Evolutionary conservation across 1,140 invertebrate genomes (phyloP).

Genomic region (Cydia strobilella): DNA sequence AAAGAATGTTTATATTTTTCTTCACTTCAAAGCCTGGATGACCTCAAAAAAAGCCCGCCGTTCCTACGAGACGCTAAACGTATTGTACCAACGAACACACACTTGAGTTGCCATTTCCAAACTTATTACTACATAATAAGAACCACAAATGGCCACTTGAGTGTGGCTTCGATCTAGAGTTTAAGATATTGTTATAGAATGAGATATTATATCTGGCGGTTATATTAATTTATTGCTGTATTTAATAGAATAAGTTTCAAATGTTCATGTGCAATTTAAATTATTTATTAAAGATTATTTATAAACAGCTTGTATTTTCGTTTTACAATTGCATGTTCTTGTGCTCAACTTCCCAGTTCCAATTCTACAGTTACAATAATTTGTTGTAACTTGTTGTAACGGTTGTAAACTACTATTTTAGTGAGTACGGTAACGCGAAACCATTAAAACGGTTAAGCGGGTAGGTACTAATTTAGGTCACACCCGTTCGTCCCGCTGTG

Average conservation of each 20-base stretch:
- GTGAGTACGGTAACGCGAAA: too few relatives aligned
- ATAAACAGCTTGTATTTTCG: background rate
- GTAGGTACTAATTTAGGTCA: too few relatives aligned
- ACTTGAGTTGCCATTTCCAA: background rate
- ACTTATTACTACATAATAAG: background rate
- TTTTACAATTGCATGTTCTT: background rate
- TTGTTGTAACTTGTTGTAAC: too few relatives aligned
- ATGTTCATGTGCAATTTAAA: slow-evolving; percentile 27
- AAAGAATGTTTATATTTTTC: too few relatives aligned
- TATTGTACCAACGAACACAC: slow-evolving; percentile 2
- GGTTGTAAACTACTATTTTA: too few relatives aligned
- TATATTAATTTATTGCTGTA: slow-evolving; percentile 15
- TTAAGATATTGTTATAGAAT: slow-evolving; percentile 24
- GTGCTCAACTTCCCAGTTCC: too few relatives aligned
- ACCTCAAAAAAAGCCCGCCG: background rate
- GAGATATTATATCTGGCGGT: slow-evolving; percentile 10
- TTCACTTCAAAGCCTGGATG: background rate
- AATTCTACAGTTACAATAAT: too few relatives aligned
- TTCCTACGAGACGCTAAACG: background rate
- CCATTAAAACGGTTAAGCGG: too few relatives aligned
- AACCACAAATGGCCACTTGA: background rate
- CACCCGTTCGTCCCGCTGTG: too few relatives aligned
- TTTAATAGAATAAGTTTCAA: slow-evolving; percentile 3
- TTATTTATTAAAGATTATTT: slow-evolving; percentile 25
- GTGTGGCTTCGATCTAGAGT: background rate